Conservation (phyloP, 2,888 invertebrate genomes). For the Imbricaverruca yamaguchii region DNA sequence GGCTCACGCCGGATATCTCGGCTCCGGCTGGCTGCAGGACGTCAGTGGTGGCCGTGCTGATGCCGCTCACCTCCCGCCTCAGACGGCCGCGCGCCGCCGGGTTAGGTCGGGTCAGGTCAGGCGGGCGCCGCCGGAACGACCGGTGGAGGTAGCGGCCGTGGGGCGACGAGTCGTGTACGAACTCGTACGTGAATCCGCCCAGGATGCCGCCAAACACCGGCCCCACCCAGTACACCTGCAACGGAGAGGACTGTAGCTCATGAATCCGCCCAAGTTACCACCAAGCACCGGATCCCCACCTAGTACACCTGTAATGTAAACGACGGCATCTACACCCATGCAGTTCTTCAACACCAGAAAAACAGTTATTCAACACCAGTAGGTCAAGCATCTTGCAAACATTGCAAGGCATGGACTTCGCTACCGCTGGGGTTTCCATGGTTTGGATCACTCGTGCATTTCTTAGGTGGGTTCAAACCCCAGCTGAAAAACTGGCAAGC, state of each 20-base stretch:
- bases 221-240: constrained; percentile 32
- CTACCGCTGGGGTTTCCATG: no score
- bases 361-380: no score
- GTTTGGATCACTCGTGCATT: no score
- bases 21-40: not conserved
- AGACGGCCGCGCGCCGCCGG: not conserved
- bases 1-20: not conserved
- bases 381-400: no score
- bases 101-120: not conserved
- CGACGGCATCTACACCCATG: no score
- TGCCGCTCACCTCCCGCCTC: not conserved
- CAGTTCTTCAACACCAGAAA: no score
- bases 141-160: not conserved
- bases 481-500: no score
- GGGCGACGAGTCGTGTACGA: constrained; percentile 8
- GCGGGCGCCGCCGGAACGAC: not conserved
- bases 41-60: not conserved
- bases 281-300: no score
- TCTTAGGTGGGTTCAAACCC: no score
- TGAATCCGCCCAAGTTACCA: no score
- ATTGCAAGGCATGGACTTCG: no score
- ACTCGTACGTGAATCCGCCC: constrained; percentile 33
- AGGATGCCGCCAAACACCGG: constrained; percentile 34
- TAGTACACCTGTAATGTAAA: no score
- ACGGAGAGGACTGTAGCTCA: not conserved